Evolutionary conservation across 1,140 invertebrate species (phyloP).

Genomic region (Tetraneura akinire): DNA sequence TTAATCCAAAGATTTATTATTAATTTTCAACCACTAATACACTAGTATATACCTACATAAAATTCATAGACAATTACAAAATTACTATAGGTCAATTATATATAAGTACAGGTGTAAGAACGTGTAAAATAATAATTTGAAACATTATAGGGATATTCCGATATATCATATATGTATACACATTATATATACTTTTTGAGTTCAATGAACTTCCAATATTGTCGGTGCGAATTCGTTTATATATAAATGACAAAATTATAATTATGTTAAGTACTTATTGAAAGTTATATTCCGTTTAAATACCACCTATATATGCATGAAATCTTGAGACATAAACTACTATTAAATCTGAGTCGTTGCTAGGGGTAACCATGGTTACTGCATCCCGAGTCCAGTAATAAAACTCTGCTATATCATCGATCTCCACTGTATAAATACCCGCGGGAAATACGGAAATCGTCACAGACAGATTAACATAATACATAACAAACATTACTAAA

Average conservation of each 20-base stretch:
- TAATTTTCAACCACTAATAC: no score
- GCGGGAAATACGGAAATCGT: conserved; percentile 6
- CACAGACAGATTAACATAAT: not conserved
- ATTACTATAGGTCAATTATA: no score
- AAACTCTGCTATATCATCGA: conserved; percentile 36
- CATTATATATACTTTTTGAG: not conserved
- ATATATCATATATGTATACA: no score
- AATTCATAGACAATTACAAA: no score
- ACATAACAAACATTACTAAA: not conserved
- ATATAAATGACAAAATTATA: not conserved
- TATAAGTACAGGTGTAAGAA: no score
- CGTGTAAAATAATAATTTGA: no score
- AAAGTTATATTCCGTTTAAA: not conserved
- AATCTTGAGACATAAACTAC: not conserved
- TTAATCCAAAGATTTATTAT: no score
- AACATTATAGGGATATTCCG: no score
- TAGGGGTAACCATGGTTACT: conserved; percentile 39
- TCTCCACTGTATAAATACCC: conserved; percentile 3
- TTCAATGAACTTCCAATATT: not conserved
- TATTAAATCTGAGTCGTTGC: conserved; percentile 18
- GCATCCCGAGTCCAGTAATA: conserved; percentile 15
- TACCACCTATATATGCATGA: not conserved
- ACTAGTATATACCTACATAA: no score
- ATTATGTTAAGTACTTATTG: not conserved
- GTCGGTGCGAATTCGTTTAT: no score